Percentiles rank a stretch among this genome's conserved stretches.
These are phyloP conservation scores for Galerucella nymphaeae DNA, from an alignment of 2,888 invertebrate species.

Conservation along the genomic window DNA sequence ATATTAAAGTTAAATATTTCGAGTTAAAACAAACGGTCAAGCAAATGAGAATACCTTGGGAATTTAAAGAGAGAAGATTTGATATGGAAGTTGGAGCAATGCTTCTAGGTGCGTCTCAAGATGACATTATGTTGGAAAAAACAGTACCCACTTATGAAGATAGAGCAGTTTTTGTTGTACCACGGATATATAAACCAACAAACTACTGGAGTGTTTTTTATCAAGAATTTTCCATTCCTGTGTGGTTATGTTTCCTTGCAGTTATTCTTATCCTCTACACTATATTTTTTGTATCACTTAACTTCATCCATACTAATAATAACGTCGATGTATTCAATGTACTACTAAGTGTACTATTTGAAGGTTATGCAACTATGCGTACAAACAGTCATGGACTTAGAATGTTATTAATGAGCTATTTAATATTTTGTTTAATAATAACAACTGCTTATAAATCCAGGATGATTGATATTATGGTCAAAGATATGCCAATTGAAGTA, in stretches of 20 bases:
- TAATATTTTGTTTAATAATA: not conserved
- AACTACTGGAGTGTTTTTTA: not conserved
- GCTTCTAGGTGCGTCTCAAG: not conserved
- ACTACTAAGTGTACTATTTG: conserved; percentile 1
- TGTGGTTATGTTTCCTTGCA: not conserved
- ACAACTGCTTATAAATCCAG: not conserved
- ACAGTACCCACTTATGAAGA: not conserved
- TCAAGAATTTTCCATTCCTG: not conserved
- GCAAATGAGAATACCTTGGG: not conserved
- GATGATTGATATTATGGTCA: conserved; percentile 7
- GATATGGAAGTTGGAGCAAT: not conserved
- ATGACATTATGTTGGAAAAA: not conserved
- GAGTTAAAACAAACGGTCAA: too few relatives aligned
- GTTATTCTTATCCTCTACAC: not conserved
- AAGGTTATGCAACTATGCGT: not conserved
- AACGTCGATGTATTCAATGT: not conserved
- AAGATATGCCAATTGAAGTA: conserved; percentile 8
- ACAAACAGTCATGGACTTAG: not conserved
- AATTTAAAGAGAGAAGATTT: not conserved
- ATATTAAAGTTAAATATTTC: not conserved
- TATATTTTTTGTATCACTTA: not conserved
- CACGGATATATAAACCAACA: not conserved
- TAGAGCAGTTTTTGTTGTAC: not conserved
- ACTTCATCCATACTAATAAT: not conserved
- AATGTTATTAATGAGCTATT: not conserved